phyloP scores from a whole-genome alignment of 2,113 vertebrate species.

The Passer montanus region DNA sequence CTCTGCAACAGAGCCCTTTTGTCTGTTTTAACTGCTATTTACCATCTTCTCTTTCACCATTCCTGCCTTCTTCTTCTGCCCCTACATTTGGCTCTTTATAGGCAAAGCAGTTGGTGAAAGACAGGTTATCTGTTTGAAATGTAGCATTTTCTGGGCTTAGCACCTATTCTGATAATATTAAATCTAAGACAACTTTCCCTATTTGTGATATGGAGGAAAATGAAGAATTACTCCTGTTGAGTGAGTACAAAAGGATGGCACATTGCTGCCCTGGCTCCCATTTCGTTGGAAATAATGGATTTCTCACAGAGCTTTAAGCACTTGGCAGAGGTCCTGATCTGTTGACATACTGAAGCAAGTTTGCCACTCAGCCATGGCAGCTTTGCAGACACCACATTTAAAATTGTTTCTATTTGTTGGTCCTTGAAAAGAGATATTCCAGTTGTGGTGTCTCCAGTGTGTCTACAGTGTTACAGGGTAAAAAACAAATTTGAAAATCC shows the following conservation, averaged over 20 bases:
- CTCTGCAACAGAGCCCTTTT: constrained; percentile 74
- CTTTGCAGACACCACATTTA: neutral
- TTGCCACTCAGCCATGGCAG: neutral
- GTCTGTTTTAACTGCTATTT: constrained; percentile 62
- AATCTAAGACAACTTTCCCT: neutral
- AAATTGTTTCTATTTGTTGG: neutral
- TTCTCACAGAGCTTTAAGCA: neutral
- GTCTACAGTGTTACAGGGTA: neutral
- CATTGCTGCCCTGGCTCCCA: neutral
- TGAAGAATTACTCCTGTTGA: neutral
- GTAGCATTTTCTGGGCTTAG: neutral
- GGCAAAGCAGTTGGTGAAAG: constrained; percentile 57
- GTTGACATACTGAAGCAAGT: neutral
- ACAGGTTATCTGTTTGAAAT: constrained; percentile 34
- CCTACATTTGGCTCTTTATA: neutral
- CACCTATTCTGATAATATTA: neutral
- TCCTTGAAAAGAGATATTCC: neutral
- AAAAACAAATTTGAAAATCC: neutral
- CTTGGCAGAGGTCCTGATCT: neutral
- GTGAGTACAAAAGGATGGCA: neutral
- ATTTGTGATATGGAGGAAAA: neutral
- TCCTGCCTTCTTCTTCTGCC: neutral
- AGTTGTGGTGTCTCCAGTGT: neutral
- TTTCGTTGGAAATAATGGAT: constrained; percentile 20
- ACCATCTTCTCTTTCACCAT: constrained; percentile 16